A percentile compares a stretch with the other conserved stretches of the same genome.
Conservation (phyloP, 2,113 vertebrate species). For the Paraplagusia blochii region DNA sequence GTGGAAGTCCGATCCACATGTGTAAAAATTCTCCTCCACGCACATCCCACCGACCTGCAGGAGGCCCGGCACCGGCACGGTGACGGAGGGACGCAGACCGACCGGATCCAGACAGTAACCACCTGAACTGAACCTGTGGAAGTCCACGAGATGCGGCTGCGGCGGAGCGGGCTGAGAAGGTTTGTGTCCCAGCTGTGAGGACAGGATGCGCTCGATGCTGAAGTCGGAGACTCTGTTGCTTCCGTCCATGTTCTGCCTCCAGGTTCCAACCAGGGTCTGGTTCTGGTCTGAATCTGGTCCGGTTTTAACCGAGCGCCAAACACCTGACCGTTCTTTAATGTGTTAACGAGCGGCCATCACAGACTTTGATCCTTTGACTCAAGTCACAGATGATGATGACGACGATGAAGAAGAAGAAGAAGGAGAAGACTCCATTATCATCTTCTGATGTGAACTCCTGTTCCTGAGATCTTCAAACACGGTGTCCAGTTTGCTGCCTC, state of each 20-base stretch:
- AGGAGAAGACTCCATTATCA: neutral
- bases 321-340: neutral
- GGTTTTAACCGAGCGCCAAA: conserved; percentile 22
- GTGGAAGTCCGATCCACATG: conserved; percentile 18
- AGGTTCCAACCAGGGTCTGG: too few relatives aligned
- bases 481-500: neutral
- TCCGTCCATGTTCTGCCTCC: conserved; percentile 24
- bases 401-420: conserved; percentile 16
- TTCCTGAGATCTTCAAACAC: neutral
- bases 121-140: neutral
- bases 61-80: neutral
- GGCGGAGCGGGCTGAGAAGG: neutral
- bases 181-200: conserved; percentile 35
- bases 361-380: conserved; percentile 34
- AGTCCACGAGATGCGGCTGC: neutral
- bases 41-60: conserved; percentile 33
- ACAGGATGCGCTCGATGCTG: conserved; percentile 72
- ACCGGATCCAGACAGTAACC: neutral
- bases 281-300: neutral
- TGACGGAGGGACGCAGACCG: neutral
- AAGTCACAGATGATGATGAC: conserved; percentile 8
- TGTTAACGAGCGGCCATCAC: conserved; percentile 16
- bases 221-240: conserved; percentile 53
- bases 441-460: neutral
- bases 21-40: conserved; percentile 14